These are phyloP conservation scores for Lasioglossum figueresi DNA, from an alignment of 2,888 invertebrate genomes.

Conservation along the genomic window DNA sequence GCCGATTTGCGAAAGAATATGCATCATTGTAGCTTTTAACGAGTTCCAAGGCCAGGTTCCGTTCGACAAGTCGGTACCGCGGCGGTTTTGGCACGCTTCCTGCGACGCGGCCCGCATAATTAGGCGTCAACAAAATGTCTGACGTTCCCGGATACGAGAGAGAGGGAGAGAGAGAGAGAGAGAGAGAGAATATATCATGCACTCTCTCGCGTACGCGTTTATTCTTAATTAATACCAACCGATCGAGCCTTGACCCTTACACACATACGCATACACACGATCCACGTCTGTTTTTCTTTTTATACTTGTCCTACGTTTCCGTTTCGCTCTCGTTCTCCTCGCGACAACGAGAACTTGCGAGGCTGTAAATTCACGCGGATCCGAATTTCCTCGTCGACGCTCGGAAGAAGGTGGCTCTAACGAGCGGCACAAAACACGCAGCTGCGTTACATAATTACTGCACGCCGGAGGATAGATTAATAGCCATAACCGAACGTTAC, in stretches of 20 bases:
- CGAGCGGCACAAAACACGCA: conserved; percentile 58
- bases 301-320: background rate
- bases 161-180: conserved; percentile 12
- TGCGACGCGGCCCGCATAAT: conserved; percentile 63
- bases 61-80: conserved; percentile 46
- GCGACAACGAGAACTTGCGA: background rate
- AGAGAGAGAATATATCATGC: conserved; percentile 8
- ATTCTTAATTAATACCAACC: conserved; percentile 50
- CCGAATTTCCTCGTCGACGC: conserved; percentile 48
- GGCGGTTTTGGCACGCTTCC: conserved; percentile 66
- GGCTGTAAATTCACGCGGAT: conserved; percentile 60
- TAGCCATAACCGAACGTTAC: conserved; percentile 68
- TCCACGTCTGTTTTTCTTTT: background rate
- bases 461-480: conserved; percentile 66
- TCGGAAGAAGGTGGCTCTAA: conserved; percentile 58
- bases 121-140: conserved; percentile 62
- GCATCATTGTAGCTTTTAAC: conserved; percentile 48
- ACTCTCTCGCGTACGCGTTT: conserved; percentile 4
- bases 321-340: background rate
- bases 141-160: conserved; percentile 59
- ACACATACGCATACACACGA: background rate
- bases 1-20: conserved; percentile 8
- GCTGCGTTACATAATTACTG: conserved; percentile 71
- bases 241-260: conserved; percentile 55
- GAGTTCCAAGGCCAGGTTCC: conserved; percentile 57